phyloP scores from a whole-genome alignment of 1,140 invertebrate species.

The Drosophila athabasca region DNA sequence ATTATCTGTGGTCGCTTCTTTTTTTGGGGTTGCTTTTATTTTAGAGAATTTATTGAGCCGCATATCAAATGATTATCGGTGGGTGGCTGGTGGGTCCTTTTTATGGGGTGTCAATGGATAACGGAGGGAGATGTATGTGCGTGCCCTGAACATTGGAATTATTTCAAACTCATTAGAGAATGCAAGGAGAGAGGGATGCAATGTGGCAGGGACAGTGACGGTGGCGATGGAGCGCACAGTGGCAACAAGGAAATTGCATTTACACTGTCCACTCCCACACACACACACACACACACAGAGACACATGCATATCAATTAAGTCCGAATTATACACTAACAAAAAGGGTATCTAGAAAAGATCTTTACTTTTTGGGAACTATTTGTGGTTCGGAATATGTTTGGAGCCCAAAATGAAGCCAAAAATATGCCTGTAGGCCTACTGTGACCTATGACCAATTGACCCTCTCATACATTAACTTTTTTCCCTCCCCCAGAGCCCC shows the following conservation, averaged over 20 bases:
- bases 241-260: constrained; percentile 49
- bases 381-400: no score
- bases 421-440: no score
- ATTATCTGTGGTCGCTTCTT: constrained; percentile 8
- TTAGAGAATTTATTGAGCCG: constrained; percentile 27
- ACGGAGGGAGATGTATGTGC: not conserved
- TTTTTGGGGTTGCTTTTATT: constrained; percentile 4
- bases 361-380: no score
- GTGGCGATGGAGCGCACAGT: not conserved
- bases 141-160: constrained; percentile 42
- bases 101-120: constrained; percentile 31
- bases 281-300: constrained; percentile 13
- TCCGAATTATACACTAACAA: not conserved
- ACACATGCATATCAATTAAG: constrained; percentile 47
- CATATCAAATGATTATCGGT: constrained; percentile 45
- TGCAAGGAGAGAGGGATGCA: constrained; percentile 1
- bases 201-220: not conserved
- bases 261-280: constrained; percentile 18
- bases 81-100: not conserved
- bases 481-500: no score
- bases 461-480: no score
- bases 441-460: no score
- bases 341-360: no score
- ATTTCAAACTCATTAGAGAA: constrained; percentile 63
- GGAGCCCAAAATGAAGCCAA: no score